Evolutionary conservation across 1,140 invertebrate genomes (phyloP).

Genomic region (Scaptomyza montana): DNA sequence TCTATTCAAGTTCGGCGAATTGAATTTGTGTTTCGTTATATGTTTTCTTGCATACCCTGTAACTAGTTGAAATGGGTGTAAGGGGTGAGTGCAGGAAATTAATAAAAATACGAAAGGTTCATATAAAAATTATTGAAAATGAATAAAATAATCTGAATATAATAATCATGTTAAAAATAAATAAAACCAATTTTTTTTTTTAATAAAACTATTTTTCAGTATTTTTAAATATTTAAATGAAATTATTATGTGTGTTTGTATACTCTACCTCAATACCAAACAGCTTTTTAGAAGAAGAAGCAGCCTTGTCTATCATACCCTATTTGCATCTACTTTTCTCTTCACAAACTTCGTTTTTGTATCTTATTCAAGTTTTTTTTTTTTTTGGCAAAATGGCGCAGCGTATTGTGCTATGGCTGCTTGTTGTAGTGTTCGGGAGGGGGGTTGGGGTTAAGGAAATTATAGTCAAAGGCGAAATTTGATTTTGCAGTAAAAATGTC

Average conservation of each 20-base stretch:
- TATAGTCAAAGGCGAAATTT: conserved; percentile 75
- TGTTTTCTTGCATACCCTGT: not conserved
- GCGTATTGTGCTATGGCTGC: conserved; percentile 34
- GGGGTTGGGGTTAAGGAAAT: conserved; percentile 46
- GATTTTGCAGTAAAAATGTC: conserved; percentile 53
- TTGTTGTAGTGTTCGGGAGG: too few relatives aligned
- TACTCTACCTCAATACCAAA: too few relatives aligned
- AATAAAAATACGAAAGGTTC: too few relatives aligned
- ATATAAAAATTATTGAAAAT: too few relatives aligned
- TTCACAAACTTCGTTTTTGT: conserved; percentile 24
- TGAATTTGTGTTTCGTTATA: conserved; percentile 59
- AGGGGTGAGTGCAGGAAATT: too few relatives aligned
- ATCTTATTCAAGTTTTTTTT: conserved; percentile 19
- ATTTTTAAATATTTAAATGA: too few relatives aligned
- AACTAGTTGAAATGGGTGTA: not conserved
- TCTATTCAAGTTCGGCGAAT: conserved; percentile 77
- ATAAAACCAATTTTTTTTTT: too few relatives aligned
- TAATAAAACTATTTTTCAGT: too few relatives aligned
- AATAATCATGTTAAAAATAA: too few relatives aligned
- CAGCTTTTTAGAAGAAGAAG: too few relatives aligned
- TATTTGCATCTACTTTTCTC: not conserved
- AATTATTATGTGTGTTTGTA: too few relatives aligned
- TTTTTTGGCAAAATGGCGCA: conserved; percentile 64
- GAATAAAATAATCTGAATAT: too few relatives aligned
- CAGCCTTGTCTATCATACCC: not conserved